Base-by-base conservation (phyloP, 2,797 vertebrate species). In the Lithobates pipiens region DNA sequence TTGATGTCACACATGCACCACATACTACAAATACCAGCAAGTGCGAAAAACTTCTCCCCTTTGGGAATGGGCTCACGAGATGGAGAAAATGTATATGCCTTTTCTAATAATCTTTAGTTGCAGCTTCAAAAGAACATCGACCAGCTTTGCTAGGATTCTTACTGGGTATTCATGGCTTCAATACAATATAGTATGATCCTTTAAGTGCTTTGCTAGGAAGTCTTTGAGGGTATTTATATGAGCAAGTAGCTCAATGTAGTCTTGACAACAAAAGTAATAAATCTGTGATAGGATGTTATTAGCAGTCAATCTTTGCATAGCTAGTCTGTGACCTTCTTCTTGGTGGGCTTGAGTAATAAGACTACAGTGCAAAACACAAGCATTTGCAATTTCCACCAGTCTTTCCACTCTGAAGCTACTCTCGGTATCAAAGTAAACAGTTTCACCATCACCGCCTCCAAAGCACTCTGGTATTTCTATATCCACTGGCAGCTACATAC, bases 381-480 rank as follows among this genome's bases (percentile, higher is more conserved):
- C 97, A 1, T 91, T 7, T 5, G 97, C 97, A 1, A 99, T 85
- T 29, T 97, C 97, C 1, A 88, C 89, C 0, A 95, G 92, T 46
- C 98, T 94, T 89, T 98, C 95, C 21, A 97, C 93, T 88, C 97
- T 88, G 80, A 99, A 98, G 77, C 95, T 96, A 3, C 97, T 97
- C 77, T 98, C 98, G 0, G 98, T 99, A 90, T 99, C 98, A 11
- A 99, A 91, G 89, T 94, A 98, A 50, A 98, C 85, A 0, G 92
- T 96, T 92, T 97, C 96, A 83, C 96, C 98, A 15, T 94, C 96
- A 1, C 97, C 77, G 0, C 98, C 98, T 5, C 98, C 98, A 3
- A 99, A 97, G 90, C 96, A 97, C 76, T 92, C 93, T 0, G 97
- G 97, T 88, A 99, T 96, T 93, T 98, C 97, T 1, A 96, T 96